A percentile compares a stretch with the other conserved stretches of the same genome.
phyloP scores from a whole-genome alignment of 2,797 vertebrate species.

The Danio albolineatus region DNA sequence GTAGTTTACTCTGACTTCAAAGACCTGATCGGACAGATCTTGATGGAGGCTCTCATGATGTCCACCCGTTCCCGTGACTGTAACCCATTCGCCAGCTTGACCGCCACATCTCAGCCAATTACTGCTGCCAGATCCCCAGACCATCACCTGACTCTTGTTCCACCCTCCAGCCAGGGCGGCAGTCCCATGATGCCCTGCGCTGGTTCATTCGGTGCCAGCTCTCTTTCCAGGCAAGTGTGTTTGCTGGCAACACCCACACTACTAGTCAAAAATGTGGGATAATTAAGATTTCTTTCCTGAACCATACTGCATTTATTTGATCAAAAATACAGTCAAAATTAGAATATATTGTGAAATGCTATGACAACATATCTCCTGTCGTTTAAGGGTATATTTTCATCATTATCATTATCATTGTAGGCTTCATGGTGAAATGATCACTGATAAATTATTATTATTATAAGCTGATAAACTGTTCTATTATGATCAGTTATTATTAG shows the following conservation, averaged over 20 bases:
- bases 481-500: too few relatives aligned
- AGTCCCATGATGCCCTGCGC: slow-evolving; percentile 90
- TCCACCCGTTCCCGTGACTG: slow-evolving; percentile 92
- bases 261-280: neutral
- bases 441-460: too few relatives aligned
- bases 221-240: slow-evolving; percentile 92
- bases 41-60: slow-evolving; percentile 99
- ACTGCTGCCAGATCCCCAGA: slow-evolving; percentile 92
- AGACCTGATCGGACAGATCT: slow-evolving; percentile 97
- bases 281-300: neutral
- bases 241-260: neutral
- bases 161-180: slow-evolving; percentile 87
- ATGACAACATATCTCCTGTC: neutral
- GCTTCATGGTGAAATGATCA: too few relatives aligned
- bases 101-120: slow-evolving; percentile 96
- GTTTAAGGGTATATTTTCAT: too few relatives aligned
- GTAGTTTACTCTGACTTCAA: slow-evolving; percentile 97
- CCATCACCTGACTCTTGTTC: slow-evolving; percentile 85
- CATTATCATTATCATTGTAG: too few relatives aligned
- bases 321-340: neutral
- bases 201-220: slow-evolving; percentile 93
- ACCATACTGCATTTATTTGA: neutral
- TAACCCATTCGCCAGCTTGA: slow-evolving; percentile 97
- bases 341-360: neutral
- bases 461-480: too few relatives aligned